phyloP scores from a whole-genome alignment of 2,113 vertebrate genomes.

The Anas platyrhynchos region DNA sequence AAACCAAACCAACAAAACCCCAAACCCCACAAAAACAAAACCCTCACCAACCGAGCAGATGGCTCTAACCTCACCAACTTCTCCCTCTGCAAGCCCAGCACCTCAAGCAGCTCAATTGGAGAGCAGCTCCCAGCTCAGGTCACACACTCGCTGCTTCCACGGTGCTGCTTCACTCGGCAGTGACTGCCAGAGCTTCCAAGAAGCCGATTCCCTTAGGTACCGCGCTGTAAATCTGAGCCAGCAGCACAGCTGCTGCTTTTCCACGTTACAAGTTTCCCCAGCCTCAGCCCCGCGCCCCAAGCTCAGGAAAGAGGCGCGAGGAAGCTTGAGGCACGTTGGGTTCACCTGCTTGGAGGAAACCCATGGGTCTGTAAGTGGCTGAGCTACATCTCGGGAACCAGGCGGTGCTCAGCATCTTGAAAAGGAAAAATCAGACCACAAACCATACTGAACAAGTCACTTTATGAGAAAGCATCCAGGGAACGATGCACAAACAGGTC shows the following conservation, averaged over 20 bases:
- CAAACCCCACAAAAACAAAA: background rate
- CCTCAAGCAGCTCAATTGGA: background rate
- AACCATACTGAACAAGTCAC: background rate
- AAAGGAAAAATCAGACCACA: background rate
- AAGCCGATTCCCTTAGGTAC: background rate
- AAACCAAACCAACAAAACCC: background rate
- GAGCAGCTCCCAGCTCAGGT: background rate
- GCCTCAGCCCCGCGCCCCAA: background rate
- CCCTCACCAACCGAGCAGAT: background rate
- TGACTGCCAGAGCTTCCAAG: background rate
- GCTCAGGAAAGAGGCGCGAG: accelerated
- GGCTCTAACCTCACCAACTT: background rate
- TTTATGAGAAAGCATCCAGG: background rate
- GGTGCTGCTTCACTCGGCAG: accelerated
- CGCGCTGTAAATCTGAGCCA: accelerated
- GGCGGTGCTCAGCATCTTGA: background rate
- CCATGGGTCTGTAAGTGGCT: too few relatives aligned
- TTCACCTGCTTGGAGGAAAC: background rate
- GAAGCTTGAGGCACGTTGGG: background rate
- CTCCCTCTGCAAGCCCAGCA: background rate
- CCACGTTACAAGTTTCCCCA: background rate
- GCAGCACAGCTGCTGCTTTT: background rate
- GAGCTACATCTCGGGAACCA: accelerated
- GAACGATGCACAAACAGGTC: background rate
- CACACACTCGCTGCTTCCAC: accelerated